Base-by-base conservation (phyloP, 1,140 invertebrate genomes). In the Melanaphis sacchari region DNA sequence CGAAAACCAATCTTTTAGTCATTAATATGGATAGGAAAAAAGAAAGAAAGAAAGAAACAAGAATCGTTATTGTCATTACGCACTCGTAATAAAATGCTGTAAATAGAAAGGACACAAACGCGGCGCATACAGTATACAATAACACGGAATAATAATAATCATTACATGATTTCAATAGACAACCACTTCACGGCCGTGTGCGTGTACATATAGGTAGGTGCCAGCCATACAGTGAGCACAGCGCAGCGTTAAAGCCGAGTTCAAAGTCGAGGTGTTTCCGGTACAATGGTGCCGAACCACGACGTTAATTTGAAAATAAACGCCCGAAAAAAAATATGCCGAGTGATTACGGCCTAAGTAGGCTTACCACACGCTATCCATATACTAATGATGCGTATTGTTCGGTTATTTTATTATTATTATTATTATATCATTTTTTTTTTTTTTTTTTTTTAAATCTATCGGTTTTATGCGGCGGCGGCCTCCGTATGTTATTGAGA, bases 281-380 rank as follows among this genome's bases (percentile, higher is more conserved):
- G 46, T 85, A 85, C 84, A 85, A 85, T 85, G 84, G 84, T 43
- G 31, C 84, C 31, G 40, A 85, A 85, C 84, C 46, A 85, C 84
- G 84, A 76, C 40, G 40, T 85, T 85, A 85, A 85, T 85, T 85
- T 85, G 41, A 85, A 85, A 85, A 85, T 85, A 85, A 85, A 85
- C 84, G 84, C 40, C 41, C 21, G 24, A 85, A 85, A 85, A 85
- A 85, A 85, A 43, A 85, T 43, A 43, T 85, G 41, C 84, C 40
- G 24, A 85, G 84, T 85, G 84, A 43, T 85, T 85, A 85, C 40
- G 38, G 40, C 26, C 24, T 85, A 85, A 85, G 84, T 85, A 85
- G 84, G 84, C 84, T 85, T 40, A 43, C 84, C 38, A 11, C 82
- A 76, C 31, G 59, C 31, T n/a, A 76, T 49, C 15, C 46, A 49